phyloP scores from a whole-genome alignment of 2,888 invertebrate genomes.

The Acleris holmiana region DNA sequence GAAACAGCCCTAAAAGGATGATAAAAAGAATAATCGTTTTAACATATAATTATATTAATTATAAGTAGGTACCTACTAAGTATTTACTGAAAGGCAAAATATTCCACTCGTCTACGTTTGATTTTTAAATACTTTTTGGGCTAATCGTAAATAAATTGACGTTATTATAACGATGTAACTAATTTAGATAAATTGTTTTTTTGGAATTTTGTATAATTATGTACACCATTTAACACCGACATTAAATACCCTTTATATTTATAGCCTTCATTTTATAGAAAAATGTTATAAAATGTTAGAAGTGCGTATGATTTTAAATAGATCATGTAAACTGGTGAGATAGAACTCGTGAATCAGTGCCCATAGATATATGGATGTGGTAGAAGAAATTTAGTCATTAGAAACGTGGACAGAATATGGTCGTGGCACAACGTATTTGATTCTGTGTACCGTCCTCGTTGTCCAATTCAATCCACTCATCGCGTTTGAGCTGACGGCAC shows the following conservation, averaged over 20 bases:
- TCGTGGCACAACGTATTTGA: constrained; percentile 43
- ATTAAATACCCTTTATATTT: too few relatives aligned
- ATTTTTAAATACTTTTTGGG: not conserved
- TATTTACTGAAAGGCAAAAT: not conserved
- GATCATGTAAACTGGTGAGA: too few relatives aligned
- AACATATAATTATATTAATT: not conserved
- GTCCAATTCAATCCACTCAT: constrained; percentile 73
- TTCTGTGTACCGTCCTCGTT: constrained; percentile 62
- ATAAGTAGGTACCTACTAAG: not conserved
- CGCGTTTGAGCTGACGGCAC: constrained; percentile 67
- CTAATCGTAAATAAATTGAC: too few relatives aligned
- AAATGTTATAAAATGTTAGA: too few relatives aligned
- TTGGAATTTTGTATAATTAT: too few relatives aligned
- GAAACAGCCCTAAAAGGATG: constrained; percentile 16
- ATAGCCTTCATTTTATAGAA: too few relatives aligned
- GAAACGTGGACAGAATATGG: constrained; percentile 13
- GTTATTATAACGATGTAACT: too few relatives aligned
- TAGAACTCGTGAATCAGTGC: constrained; percentile 8
- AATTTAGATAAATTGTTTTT: too few relatives aligned
- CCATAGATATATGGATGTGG: constrained; percentile 8
- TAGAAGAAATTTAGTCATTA: constrained; percentile 24
- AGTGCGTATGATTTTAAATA: too few relatives aligned
- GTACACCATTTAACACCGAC: too few relatives aligned
- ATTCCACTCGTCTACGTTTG: not conserved
- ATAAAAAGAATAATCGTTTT: too few relatives aligned